Base-by-base conservation (phyloP, 1,140 invertebrate species). In the Littorina saxatilis region DNA sequence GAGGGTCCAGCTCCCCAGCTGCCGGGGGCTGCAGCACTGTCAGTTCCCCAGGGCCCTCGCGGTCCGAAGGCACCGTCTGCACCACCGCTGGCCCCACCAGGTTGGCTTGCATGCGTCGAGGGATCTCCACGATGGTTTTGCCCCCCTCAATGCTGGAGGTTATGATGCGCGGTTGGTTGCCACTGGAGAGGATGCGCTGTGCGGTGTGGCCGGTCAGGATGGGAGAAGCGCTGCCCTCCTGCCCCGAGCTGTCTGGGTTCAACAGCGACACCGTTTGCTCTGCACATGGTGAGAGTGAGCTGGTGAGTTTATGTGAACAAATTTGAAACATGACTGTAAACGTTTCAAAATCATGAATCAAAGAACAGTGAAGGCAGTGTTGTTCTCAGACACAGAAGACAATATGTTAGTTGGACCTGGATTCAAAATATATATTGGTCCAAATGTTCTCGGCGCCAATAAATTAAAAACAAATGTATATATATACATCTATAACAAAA, bases 1-100 rank as follows among this genome's bases (percentile, higher is more conserved):
- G 87, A 40, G 90, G 90, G 76, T 92, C 91, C 27, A 92, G 87
- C 55, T 91, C 89, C 5, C 88, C 87, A 37, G 82, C 58, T 50
- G 75, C 74, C 15, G 58, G 75, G 68, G 23, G 84, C 83, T 29
- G 40, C 23, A 75, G 43, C 20, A n/a, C n/a, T n/a, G 39, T 50
- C 23, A 17, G 13, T 15, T 68, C 66, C 66, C 66, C 35, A 17
- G 35, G 13, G 9, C n/a, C 35, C 11, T 68, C 35, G 7, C 11
- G 7, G 0, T 66, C 61, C 20, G 61, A 13, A 27, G 27, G 29
- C 61, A 66, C 61, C 27, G 61, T 66, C 27, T 66, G 61, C 35
- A 68, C 66, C 17, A 68, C 2, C 5, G 29, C 66, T 35, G 37
- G 66, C 11, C 23, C 32, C 11, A 68, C 35, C 35, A 68, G 15